Percentiles rank a stretch among this genome's conserved stretches.
Evolutionary conservation across 2,888 invertebrate genomes (phyloP).

Genomic region (Dromius quadrimaculatus): DNA sequence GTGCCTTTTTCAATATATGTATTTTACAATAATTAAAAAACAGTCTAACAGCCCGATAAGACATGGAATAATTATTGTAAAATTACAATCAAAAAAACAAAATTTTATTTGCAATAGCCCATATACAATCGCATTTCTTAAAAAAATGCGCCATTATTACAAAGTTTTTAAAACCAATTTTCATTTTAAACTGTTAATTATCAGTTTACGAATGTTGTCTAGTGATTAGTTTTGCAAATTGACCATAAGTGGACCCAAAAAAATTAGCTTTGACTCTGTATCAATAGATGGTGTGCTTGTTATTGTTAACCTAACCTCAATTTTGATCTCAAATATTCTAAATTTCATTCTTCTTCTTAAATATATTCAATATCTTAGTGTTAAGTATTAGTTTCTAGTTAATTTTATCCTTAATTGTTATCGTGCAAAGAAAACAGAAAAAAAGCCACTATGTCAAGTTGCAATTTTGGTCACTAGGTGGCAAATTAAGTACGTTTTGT

Average conservation of each 20-base stretch:
- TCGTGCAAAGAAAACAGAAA: conserved; percentile 22
- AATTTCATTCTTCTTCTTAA: not conserved
- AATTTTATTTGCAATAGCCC: conserved; percentile 67
- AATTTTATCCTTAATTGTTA: conserved; percentile 9
- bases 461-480: not conserved
- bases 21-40: conserved; percentile 67
- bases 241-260: conserved; percentile 28
- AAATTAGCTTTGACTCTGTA: conserved; percentile 26
- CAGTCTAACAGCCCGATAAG: conserved; percentile 67
- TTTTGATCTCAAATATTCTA: conserved; percentile 26
- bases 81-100: conserved; percentile 63
- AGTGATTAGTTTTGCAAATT: not conserved
- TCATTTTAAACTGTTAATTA: conserved; percentile 33
- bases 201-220: conserved; percentile 3
- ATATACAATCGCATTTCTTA: conserved; percentile 59
- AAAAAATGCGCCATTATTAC: conserved; percentile 45
- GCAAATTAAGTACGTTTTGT: conserved; percentile 59
- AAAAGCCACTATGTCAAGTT: conserved; percentile 17
- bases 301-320: conserved; percentile 14
- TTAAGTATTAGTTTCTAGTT: conserved; percentile 28
- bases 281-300: conserved; percentile 25
- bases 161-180: conserved; percentile 45
- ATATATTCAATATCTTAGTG: conserved; percentile 16
- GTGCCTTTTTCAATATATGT: conserved; percentile 58
- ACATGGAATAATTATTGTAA: conserved; percentile 67